These are phyloP conservation scores for Deilephila elpenor DNA, from an alignment of 2,888 invertebrate species.

Conservation along the genomic window DNA sequence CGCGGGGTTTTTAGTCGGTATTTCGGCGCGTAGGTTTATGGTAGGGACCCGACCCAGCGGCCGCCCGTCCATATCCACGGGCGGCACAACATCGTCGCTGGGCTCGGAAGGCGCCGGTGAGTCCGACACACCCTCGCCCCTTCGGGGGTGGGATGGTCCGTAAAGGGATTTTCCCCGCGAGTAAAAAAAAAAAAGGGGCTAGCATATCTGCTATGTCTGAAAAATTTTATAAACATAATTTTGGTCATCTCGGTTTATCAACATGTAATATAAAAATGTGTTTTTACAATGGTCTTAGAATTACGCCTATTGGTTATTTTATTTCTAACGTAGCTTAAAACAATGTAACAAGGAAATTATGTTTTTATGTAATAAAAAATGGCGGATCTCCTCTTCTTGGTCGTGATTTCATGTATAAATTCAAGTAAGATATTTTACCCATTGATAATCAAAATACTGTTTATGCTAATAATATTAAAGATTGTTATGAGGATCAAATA, in stretches of 20 bases:
- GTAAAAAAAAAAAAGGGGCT: no score
- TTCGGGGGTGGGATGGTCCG: no score
- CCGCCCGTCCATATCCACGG: no score
- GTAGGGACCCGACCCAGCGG: no score
- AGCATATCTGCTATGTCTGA: not conserved
- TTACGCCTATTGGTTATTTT: slow-evolving; percentile 29
- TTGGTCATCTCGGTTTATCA: not conserved
- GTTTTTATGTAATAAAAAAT: slow-evolving; percentile 25
- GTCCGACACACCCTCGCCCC: no score
- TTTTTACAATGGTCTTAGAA: slow-evolving; percentile 28
- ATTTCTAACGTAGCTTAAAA: slow-evolving; percentile 1
- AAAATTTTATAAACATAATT: not conserved
- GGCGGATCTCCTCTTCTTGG: slow-evolving; percentile 30
- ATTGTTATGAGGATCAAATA: not conserved
- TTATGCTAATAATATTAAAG: no score
- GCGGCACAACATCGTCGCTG: no score
- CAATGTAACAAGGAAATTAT: not conserved
- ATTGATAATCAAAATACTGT: no score
- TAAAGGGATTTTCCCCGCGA: no score
- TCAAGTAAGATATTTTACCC: not conserved
- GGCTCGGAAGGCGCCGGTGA: no score
- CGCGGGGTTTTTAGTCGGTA: no score
- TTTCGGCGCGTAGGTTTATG: no score
- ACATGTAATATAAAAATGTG: slow-evolving; percentile 26
- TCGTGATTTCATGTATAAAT: slow-evolving; percentile 30